These are phyloP conservation scores for Cerastis leucographa DNA, from an alignment of 2,888 invertebrate species.

Conservation along the genomic window DNA sequence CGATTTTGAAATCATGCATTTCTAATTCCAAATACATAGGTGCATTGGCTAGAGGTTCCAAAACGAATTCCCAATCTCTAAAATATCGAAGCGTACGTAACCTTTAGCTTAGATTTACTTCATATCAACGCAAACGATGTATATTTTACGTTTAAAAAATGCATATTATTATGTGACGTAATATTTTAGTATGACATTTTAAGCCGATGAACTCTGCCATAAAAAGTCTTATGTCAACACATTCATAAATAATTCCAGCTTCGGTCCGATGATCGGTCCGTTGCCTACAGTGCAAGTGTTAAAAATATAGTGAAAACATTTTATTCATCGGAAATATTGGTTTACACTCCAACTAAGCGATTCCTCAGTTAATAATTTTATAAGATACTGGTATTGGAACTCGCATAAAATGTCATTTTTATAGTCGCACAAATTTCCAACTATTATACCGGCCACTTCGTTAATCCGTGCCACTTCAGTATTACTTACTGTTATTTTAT, in stretches of 20 bases:
- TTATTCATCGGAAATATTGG: slow-evolving; percentile 35
- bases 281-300: slow-evolving; percentile 27
- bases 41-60: slow-evolving; percentile 47
- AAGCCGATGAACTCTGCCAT: slow-evolving; percentile 57
- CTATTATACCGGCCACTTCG: slow-evolving; percentile 17
- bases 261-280: background rate
- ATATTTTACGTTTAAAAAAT: slow-evolving; percentile 56
- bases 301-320: slow-evolving; percentile 29
- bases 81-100: slow-evolving; percentile 62
- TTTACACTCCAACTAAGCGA: slow-evolving; percentile 22
- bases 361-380: slow-evolving; percentile 46
- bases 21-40: slow-evolving; percentile 62
- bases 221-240: slow-evolving; percentile 53
- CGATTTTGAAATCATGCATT: slow-evolving; percentile 62
- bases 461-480: slow-evolving; percentile 28
- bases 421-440: slow-evolving; percentile 27
- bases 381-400: slow-evolving; percentile 19
- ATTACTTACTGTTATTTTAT: slow-evolving; percentile 33
- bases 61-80: slow-evolving; percentile 58
- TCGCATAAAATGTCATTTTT: slow-evolving; percentile 43
- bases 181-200: slow-evolving; percentile 46
- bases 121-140: slow-evolving; percentile 44
- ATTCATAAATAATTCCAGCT: slow-evolving; percentile 36
- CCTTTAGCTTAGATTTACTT: slow-evolving; percentile 60
- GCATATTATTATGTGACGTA: slow-evolving; percentile 44